Evolutionary conservation across 1,140 invertebrate species (phyloP).

Genomic region (roundworm (Caenorhabditis elegans)): WBcel235 BX284604.4:6596501-6597000

Average conservation of each 20-base stretch:
- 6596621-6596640: background rate
- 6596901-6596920: background rate
- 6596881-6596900: background rate
- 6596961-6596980: background rate
- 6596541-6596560: background rate
- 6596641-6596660: background rate
- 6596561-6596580: background rate
- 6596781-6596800: background rate
- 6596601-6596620: background rate
- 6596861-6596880: background rate
- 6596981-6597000: background rate
- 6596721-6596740: background rate
- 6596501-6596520: background rate
- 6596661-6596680: background rate
- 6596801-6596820: background rate
- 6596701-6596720: background rate
- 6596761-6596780: background rate
- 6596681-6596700: background rate
- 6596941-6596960: background rate
- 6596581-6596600: background rate
- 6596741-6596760: background rate
- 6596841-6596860: background rate
- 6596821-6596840: background rate
- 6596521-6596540: background rate
- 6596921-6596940: background rate